Conservation (phyloP, 2,888 invertebrate genomes). For the Apotomis turbidana region DNA sequence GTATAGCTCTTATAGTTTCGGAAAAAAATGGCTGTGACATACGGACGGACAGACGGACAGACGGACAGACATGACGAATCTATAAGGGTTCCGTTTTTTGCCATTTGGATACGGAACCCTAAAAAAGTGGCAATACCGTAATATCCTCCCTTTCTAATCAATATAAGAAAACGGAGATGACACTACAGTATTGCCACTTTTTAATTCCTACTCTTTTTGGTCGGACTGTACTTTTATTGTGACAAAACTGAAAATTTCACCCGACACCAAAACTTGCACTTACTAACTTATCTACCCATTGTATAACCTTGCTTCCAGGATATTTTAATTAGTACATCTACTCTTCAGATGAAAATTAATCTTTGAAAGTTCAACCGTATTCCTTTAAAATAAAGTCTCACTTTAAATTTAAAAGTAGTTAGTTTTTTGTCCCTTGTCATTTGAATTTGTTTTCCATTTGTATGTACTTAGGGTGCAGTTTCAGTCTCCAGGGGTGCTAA, state of each 20-base stretch:
- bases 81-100: too few relatives aligned
- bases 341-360: conserved; percentile 9
- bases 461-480: conserved; percentile 43
- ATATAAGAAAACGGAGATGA: too few relatives aligned
- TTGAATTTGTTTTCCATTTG: not conserved
- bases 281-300: conserved; percentile 22
- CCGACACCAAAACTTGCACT: conserved; percentile 17
- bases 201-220: too few relatives aligned
- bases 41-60: too few relatives aligned
- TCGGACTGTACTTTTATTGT: not conserved
- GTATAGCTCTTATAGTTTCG: too few relatives aligned
- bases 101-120: too few relatives aligned
- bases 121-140: too few relatives aligned
- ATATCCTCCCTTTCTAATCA: too few relatives aligned
- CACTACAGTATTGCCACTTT: too few relatives aligned
- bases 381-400: not conserved
- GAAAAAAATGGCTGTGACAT: too few relatives aligned
- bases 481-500: conserved; percentile 59
- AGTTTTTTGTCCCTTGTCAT: not conserved
- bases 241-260: not conserved
- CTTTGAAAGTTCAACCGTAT: not conserved
- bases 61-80: too few relatives aligned
- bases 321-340: conserved; percentile 41
- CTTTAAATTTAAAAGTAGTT: not conserved
- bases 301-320: conserved; percentile 27